These are phyloP conservation scores for Pangasius krempfi DNA, from an alignment of 2,797 vertebrate genomes.

Conservation along the genomic window DNA sequence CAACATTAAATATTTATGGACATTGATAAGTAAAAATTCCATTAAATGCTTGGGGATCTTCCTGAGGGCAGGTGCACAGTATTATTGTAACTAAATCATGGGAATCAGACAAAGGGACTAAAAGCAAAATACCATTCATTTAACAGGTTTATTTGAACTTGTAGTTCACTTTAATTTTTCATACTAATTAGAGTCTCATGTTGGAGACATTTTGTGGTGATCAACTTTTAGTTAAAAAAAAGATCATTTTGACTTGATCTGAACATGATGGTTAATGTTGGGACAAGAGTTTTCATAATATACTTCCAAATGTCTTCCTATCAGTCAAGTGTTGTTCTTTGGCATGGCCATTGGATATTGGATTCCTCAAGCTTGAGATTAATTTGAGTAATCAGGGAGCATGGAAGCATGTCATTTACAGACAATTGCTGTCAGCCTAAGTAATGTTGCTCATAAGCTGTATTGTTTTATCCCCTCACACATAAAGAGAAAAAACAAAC, in stretches of 20 bases:
- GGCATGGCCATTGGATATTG: constrained; percentile 59
- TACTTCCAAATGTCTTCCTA: constrained; percentile 56
- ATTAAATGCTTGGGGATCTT: neutral
- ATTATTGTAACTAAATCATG: neutral
- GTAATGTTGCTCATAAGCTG: constrained; percentile 63
- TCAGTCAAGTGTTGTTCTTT: constrained; percentile 59
- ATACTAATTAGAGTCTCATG: neutral
- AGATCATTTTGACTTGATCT: neutral
- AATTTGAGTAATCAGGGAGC: constrained; percentile 62
- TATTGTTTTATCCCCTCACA: constrained; percentile 60
- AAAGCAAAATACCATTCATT: neutral
- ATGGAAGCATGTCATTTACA: constrained; percentile 56
- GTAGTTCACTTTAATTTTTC: neutral
- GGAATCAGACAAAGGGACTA: neutral
- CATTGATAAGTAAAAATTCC: neutral
- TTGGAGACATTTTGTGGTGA: neutral
- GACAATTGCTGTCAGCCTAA: constrained; percentile 66
- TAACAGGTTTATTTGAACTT: neutral
- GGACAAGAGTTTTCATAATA: constrained; percentile 22
- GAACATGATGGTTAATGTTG: constrained; percentile 1
- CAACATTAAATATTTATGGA: neutral
- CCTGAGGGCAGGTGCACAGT: neutral
- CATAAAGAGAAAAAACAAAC: constrained; percentile 51
- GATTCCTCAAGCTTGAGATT: constrained; percentile 64
- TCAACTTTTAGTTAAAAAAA: neutral